Evolutionary conservation across 2,888 invertebrate genomes (phyloP).

Genomic region (Chydorus sphaericus): DNA sequence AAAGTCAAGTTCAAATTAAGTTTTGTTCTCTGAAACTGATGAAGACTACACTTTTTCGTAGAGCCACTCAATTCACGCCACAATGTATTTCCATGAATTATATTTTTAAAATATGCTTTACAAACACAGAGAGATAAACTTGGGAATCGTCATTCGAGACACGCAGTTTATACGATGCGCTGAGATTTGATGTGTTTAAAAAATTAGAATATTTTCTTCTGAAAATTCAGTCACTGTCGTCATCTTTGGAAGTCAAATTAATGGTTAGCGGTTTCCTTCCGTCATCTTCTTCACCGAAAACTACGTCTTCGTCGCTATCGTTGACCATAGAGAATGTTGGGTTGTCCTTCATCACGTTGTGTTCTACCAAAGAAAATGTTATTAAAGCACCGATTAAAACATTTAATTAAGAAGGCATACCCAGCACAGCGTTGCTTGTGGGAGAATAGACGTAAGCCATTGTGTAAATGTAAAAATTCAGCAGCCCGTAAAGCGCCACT

Average conservation of each 20-base stretch:
- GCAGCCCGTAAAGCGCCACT: constrained; percentile 77
- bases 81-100: too few species aligned
- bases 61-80: too few species aligned
- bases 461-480: constrained; percentile 85
- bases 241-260: constrained; percentile 39
- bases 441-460: constrained; percentile 93
- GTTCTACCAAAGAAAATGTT: constrained; percentile 43
- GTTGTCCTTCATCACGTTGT: constrained; percentile 87
- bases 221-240: constrained; percentile 43
- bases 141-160: too few species aligned
- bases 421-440: constrained; percentile 2
- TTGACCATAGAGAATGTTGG: constrained; percentile 97
- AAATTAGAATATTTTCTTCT: too few species aligned
- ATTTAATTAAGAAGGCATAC: neutral
- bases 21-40: too few species aligned
- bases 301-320: constrained; percentile 92
- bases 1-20: too few species aligned
- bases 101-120: too few species aligned
- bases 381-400: constrained; percentile 14
- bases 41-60: too few species aligned
- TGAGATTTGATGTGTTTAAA: too few species aligned
- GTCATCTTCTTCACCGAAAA: constrained; percentile 83
- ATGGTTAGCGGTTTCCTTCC: constrained; percentile 52
- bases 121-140: too few species aligned
- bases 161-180: too few species aligned